These are phyloP conservation scores for Ceryle rudis DNA, from an alignment of 2,797 vertebrate species.

Conservation along the genomic window DNA sequence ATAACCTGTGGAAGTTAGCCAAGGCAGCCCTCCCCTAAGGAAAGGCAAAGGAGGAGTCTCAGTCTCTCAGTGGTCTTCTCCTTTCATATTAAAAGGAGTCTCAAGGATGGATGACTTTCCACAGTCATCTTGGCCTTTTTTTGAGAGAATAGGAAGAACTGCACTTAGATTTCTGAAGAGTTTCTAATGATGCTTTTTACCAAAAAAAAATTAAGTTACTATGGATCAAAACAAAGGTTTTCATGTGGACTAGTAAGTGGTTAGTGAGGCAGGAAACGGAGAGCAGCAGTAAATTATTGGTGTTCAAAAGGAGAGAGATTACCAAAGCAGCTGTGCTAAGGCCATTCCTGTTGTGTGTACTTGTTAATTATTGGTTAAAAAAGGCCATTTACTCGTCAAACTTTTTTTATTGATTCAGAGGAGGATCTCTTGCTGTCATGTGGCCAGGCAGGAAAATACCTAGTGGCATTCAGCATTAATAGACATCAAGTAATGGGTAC, in stretches of 20 bases:
- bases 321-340: background rate
- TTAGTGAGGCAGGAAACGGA: background rate
- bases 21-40: background rate
- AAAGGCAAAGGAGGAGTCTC: background rate
- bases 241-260: background rate
- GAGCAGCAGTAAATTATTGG: background rate
- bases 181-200: background rate
- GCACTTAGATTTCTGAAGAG: background rate
- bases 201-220: background rate
- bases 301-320: background rate
- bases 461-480: background rate
- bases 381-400: rapidly evolving
- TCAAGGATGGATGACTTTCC: background rate
- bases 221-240: background rate
- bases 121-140: background rate
- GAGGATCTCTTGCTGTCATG: background rate
- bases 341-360: background rate
- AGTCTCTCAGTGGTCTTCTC: background rate
- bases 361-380: background rate
- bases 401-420: background rate
- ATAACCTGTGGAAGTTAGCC: background rate
- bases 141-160: background rate
- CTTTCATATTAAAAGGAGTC: background rate
- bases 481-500: background rate
- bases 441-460: background rate